These are phyloP conservation scores for Pseudois nayaur DNA, from an alignment of 2,113 vertebrate species.

Conservation along the genomic window DNA sequence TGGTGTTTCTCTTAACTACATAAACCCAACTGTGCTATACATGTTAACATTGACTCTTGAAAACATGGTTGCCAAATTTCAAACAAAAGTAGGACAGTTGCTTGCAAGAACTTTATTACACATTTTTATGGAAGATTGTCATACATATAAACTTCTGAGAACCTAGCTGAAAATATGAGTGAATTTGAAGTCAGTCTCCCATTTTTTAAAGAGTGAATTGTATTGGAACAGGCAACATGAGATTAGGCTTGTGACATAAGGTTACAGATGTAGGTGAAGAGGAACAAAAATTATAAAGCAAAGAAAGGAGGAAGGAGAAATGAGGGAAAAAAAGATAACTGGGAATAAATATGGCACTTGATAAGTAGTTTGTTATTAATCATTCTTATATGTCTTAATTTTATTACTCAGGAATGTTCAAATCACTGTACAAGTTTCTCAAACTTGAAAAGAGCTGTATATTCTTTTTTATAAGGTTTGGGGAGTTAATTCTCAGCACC, in stretches of 20 bases:
- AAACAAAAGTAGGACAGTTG: not conserved
- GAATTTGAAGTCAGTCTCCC: not conserved
- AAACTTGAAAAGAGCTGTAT: not conserved
- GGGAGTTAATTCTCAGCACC: not conserved
- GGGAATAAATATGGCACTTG: not conserved
- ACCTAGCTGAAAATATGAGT: not conserved
- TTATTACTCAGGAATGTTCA: not conserved
- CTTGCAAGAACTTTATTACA: not conserved
- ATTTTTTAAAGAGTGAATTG: not conserved
- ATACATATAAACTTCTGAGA: not conserved
- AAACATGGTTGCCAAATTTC: not conserved
- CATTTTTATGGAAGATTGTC: not conserved
- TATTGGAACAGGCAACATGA: not conserved
- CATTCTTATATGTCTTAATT: not conserved
- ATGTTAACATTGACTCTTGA: not conserved
- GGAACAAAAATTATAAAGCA: not conserved
- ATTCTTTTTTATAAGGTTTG: not conserved
- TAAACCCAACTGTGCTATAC: not conserved
- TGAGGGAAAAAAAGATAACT: not conserved
- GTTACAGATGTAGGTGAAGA: not conserved
- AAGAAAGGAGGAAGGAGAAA: not conserved
- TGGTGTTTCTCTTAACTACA: not conserved
- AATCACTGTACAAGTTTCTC: not conserved
- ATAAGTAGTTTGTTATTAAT: not conserved
- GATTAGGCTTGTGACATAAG: not conserved